These are phyloP conservation scores for Campylorhamphus procurvoides DNA, from an alignment of 2,113 vertebrate genomes.

Conservation along the genomic window DNA sequence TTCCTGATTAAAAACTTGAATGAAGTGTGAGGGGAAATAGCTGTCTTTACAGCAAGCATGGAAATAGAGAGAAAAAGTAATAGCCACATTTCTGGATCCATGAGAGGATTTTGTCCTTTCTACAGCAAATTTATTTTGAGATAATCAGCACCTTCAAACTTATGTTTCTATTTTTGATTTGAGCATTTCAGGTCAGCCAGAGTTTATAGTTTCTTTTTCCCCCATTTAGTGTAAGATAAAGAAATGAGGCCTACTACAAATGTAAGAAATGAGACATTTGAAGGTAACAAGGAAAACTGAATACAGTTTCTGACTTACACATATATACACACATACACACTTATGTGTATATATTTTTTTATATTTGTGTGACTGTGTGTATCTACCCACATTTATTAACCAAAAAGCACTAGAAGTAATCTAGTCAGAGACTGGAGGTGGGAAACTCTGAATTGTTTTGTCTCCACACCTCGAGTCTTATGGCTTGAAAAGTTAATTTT, in stretches of 20 bases:
- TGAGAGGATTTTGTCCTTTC: neutral
- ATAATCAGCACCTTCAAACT: neutral
- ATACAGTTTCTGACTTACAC: neutral
- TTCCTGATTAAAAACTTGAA: rapidly evolving
- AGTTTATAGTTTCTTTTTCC: neutral
- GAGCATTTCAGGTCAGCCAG: neutral
- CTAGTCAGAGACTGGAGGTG: neutral
- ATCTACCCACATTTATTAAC: neutral
- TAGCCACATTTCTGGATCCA: rapidly evolving
- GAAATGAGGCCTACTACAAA: slow-evolving; percentile 4
- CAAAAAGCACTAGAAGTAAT: neutral
- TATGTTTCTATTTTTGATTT: neutral
- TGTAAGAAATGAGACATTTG: neutral
- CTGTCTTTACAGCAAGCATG: neutral
- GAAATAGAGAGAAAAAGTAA: neutral
- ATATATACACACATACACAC: too few species aligned
- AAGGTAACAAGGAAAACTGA: neutral
- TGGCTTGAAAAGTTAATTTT: neutral
- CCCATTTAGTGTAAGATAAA: neutral
- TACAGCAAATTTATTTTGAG: neutral
- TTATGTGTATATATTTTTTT: rapidly evolving
- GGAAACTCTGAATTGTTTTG: neutral
- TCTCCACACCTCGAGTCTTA: neutral
- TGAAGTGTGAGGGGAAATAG: rapidly evolving
- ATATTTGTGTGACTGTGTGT: rapidly evolving